phyloP scores from a whole-genome alignment of 2,888 invertebrate species.

The Odontomyia ornata region DNA sequence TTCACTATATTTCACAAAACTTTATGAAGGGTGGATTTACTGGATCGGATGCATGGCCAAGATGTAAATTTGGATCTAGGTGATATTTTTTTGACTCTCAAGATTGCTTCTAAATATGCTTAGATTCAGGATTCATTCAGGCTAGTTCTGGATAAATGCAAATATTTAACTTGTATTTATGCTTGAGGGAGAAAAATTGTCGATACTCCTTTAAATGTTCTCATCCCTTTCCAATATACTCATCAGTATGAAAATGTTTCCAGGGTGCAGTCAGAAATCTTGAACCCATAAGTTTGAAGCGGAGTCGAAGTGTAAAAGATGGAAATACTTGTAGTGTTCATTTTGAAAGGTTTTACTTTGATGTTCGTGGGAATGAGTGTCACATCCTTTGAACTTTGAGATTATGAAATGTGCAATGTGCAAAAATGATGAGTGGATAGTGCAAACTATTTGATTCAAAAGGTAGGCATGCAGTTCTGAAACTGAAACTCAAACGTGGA shows the following conservation, averaged over 20 bases:
- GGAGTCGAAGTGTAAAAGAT: background rate
- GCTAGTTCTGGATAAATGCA: background rate
- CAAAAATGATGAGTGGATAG: background rate
- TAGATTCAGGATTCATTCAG: background rate
- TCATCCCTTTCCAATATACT: background rate
- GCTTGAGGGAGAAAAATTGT: too few relatives aligned
- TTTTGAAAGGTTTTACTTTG: conserved; percentile 23
- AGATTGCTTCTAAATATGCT: too few relatives aligned
- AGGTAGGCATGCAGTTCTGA: too few relatives aligned
- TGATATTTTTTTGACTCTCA: too few relatives aligned
- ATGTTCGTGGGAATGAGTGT: background rate
- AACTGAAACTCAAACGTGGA: too few relatives aligned
- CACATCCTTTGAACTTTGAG: conserved; percentile 18
- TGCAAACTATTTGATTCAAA: too few relatives aligned
- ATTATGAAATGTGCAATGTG: conserved; percentile 4
- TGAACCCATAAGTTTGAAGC: conserved; percentile 19
- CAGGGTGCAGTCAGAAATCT: background rate
- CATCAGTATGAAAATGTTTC: background rate
- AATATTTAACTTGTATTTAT: too few relatives aligned
- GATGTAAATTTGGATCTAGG: too few relatives aligned
- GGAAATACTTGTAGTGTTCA: background rate
- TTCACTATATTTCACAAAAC: too few relatives aligned
- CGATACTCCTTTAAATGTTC: too few relatives aligned
- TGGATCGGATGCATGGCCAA: too few relatives aligned
- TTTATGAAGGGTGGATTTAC: too few relatives aligned